Conservation (phyloP, 2,888 invertebrate genomes). For the Pseudeuparius sepicola region DNA sequence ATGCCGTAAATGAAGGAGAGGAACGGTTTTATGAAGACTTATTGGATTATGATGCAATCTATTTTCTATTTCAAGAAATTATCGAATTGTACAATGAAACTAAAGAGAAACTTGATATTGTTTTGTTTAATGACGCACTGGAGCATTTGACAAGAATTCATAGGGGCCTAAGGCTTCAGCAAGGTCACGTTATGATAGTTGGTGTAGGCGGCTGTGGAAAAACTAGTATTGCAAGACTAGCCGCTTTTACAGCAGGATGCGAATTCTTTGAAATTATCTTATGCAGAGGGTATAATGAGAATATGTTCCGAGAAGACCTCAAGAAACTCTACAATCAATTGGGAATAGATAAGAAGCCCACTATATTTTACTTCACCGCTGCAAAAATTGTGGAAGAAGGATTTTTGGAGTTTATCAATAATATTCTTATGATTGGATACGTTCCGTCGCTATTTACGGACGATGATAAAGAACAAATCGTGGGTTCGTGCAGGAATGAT, state of each 20-base stretch:
- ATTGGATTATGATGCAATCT: slow-evolving; percentile 82
- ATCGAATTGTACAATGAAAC: slow-evolving; percentile 77
- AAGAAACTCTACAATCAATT: slow-evolving; percentile 67
- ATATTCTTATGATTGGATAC: slow-evolving; percentile 78
- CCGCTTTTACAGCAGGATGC: slow-evolving; percentile 76
- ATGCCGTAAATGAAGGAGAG: slow-evolving; percentile 72
- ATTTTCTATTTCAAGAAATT: slow-evolving; percentile 81
- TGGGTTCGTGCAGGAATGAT: slow-evolving; percentile 56
- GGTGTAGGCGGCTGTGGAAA: slow-evolving; percentile 90
- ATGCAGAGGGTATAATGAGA: slow-evolving; percentile 78
- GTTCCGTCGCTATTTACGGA: slow-evolving; percentile 80
- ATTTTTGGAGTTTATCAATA: slow-evolving; percentile 84
- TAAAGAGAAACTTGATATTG: slow-evolving; percentile 62
- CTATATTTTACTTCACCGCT: slow-evolving; percentile 75
- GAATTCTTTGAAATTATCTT: slow-evolving; percentile 74
- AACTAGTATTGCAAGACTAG: slow-evolving; percentile 66
- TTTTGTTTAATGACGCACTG: slow-evolving; percentile 84
- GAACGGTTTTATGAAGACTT: slow-evolving; percentile 79
- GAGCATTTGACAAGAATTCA: slow-evolving; percentile 85
- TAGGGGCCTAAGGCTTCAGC: slow-evolving; percentile 70
- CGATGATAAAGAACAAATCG: slow-evolving; percentile 77
- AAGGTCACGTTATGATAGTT: slow-evolving; percentile 75
- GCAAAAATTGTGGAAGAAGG: slow-evolving; percentile 74
- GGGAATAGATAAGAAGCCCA: slow-evolving; percentile 65
- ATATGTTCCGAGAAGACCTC: slow-evolving; percentile 75